Evolutionary conservation across 2,113 vertebrate genomes (phyloP).

Genomic region (Silurus meridionalis): DNA sequence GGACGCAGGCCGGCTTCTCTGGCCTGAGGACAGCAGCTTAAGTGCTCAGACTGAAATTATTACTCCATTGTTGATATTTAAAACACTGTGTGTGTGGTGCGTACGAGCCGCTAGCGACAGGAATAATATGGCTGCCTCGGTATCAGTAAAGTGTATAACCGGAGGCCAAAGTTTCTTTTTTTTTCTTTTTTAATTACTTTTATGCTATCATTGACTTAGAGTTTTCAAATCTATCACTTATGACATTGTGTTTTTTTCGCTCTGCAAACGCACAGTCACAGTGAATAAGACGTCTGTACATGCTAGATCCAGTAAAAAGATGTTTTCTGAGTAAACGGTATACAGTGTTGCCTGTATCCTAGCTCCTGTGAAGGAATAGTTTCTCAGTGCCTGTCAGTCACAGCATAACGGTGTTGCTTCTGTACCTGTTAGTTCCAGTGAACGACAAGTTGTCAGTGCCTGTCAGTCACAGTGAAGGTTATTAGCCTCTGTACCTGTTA

Average conservation of each 20-base stretch:
- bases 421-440: not conserved
- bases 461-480: not conserved
- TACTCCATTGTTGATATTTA: not conserved
- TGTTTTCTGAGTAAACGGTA: not conserved
- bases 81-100: not conserved
- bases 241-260: not conserved
- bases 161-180: not conserved
- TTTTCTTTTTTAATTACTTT: not conserved
- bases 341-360: not conserved
- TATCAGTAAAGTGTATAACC: not conserved
- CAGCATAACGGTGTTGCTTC: not conserved
- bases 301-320: not conserved
- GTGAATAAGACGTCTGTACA: not conserved
- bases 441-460: not conserved
- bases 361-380: not conserved
- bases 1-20: not conserved
- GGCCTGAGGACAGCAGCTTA: not conserved
- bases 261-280: not conserved
- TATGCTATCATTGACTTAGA: not conserved
- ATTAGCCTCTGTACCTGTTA: not conserved
- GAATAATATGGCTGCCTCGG: not conserved
- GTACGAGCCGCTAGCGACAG: not conserved
- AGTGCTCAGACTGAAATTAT: slow-evolving; percentile 13
- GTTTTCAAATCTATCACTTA: not conserved
- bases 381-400: not conserved